Base-by-base conservation (phyloP, 2,113 vertebrate genomes). In the Psilopogon haemacephalus region DNA sequence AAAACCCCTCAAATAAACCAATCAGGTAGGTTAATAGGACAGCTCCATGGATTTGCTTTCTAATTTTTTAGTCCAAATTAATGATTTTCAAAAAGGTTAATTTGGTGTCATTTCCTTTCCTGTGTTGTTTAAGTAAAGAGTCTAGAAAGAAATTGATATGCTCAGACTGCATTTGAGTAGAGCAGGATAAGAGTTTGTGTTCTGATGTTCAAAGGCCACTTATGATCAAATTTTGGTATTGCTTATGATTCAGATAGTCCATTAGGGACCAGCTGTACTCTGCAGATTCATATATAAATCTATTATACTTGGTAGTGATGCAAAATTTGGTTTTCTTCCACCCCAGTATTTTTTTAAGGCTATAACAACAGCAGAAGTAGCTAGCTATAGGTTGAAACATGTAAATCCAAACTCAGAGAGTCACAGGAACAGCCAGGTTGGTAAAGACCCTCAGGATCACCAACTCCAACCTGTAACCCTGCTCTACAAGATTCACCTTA, bases 361-460 rank as follows among this genome's bases (percentile, higher is more conserved):
- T 62, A n/a, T 33, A 68, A 15, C 10, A 30, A 21, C 60, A 76
- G 16, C 21, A 76, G 19, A 38, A 55, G 35, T 23, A 60, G 35
- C 18, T 54, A 3, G 35, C 16, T 54, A 4, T 8, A 19, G 11
- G 26, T 3, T 67, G n/a, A 84, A 88, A 54, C 0, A 0, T 11
- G 16, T 27, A 63, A 76, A 70, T 15, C 20, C 15, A 2, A 86
- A 46, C 6, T 28, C 21, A 42, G 14, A 42, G 40, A n/a, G n/a
- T 40, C 38, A 40, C 18, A 44, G 44, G 8, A 44, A 17, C 17
- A 44, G 18, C 15, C 44, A 18, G 17, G 44, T 44, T 44, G 17
- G 44, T 17, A 44, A 15, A 44, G 15, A 44, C 42, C 42, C 15
- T 6, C 16, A 17, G 15, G 44, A 16, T 44, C 44, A 6, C 8